These are phyloP conservation scores for Malurus leucopterus DNA, from an alignment of 2,797 vertebrate species.

Conservation along the genomic window DNA sequence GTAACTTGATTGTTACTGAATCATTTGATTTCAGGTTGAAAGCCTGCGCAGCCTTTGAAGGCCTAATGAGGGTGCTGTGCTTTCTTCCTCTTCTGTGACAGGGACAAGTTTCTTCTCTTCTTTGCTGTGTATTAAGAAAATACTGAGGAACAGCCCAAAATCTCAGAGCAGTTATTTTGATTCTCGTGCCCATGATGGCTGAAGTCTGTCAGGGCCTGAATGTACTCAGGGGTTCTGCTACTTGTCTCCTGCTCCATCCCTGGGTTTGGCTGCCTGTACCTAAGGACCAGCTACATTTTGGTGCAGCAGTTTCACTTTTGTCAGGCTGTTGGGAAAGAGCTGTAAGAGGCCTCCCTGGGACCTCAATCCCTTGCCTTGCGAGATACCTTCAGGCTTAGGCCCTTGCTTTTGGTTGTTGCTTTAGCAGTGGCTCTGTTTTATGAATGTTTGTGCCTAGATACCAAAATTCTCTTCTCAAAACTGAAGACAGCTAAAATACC, in stretches of 20 bases:
- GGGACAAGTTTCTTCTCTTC: not conserved
- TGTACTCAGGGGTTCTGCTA: not conserved
- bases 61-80: not conserved
- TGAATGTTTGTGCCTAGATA: not conserved
- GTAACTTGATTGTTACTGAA: not conserved
- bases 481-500: not conserved
- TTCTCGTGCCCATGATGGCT: not conserved
- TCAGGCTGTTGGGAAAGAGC: not conserved
- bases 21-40: not conserved
- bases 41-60: not conserved
- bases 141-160: rapidly evolving
- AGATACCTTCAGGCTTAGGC: not conserved
- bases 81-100: not conserved
- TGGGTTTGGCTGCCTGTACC: not conserved
- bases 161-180: not conserved
- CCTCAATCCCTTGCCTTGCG: rapidly evolving
- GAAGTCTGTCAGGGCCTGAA: not conserved
- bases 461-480: not conserved
- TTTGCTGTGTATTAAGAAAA: not conserved
- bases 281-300: not conserved
- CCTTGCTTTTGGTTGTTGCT: not conserved
- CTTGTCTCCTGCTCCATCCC: not conserved
- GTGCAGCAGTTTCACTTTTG: not conserved
- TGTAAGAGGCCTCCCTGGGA: not conserved
- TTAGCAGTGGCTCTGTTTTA: not conserved